These are phyloP conservation scores for Tauraco erythrolophus DNA, from an alignment of 2,113 vertebrate genomes.

Conservation along the genomic window DNA sequence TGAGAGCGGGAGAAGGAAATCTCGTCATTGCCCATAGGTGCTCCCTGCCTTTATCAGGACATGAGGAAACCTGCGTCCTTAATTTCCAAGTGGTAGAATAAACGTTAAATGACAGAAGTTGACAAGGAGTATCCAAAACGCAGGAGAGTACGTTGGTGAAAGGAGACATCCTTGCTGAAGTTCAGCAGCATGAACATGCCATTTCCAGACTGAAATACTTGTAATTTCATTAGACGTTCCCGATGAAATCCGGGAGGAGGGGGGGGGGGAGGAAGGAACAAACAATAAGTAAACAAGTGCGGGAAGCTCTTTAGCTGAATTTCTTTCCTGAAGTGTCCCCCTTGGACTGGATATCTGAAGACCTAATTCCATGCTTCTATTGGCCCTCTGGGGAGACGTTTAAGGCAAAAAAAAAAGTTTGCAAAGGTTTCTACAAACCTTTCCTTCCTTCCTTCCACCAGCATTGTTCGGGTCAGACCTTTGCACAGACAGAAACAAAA, in stretches of 20 bases:
- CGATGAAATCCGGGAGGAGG: background rate
- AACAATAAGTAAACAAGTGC: slow-evolving; percentile 54
- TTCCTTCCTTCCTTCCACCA: slow-evolving; percentile 49
- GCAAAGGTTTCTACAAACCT: slow-evolving; percentile 22
- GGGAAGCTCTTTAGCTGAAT: slow-evolving; percentile 59
- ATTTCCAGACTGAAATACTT: slow-evolving; percentile 41
- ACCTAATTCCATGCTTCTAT: background rate
- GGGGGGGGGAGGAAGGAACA: background rate
- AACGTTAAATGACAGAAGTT: background rate
- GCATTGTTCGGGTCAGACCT: slow-evolving; percentile 38
- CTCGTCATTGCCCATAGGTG: background rate
- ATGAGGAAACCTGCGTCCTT: slow-evolving; percentile 33
- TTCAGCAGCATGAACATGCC: background rate
- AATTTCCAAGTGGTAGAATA: background rate
- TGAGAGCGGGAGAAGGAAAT: background rate
- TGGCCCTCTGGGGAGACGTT: slow-evolving; percentile 4
- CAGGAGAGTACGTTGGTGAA: background rate
- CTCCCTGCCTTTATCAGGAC: background rate
- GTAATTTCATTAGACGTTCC: slow-evolving; percentile 54
- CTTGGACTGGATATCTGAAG: slow-evolving; percentile 34
- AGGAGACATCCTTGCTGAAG: background rate
- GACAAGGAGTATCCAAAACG: background rate
- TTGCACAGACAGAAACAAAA: slow-evolving; percentile 56
- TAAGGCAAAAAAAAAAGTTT: slow-evolving; percentile 27
- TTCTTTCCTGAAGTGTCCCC: slow-evolving; percentile 46